Percentiles rank a stretch among this genome's conserved stretches.
phyloP scores from a whole-genome alignment of 1,140 invertebrate genomes.

The Zophobas morio region DNA sequence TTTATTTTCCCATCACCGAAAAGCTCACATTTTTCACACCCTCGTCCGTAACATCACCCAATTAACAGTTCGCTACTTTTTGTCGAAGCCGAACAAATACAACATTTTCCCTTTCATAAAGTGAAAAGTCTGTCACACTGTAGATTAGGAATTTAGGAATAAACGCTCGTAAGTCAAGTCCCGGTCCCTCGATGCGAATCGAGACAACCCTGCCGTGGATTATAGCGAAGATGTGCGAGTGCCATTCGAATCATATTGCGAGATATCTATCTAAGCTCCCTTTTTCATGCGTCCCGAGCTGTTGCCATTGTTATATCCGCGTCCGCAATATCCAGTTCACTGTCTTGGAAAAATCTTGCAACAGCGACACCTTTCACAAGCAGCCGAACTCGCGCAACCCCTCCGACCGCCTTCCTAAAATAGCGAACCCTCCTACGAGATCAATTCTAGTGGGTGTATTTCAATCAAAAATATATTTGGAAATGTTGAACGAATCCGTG shows the following conservation, averaged over 20 bases:
- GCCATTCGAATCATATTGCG: conserved; percentile 60
- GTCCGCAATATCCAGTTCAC: conserved; percentile 46
- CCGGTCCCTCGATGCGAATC: conserved; percentile 57
- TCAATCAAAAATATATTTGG: conserved; percentile 61
- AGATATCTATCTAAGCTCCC: conserved; percentile 59
- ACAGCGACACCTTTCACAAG: conserved; percentile 6
- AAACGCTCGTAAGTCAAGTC: conserved; percentile 44
- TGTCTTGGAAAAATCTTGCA: conserved; percentile 37
- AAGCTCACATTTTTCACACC: too few relatives aligned
- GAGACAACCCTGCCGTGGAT: conserved; percentile 58
- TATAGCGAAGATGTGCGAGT: conserved; percentile 58
- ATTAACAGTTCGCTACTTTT: too few relatives aligned
- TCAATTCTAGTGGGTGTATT: conserved; percentile 58
- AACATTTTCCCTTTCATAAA: too few relatives aligned
- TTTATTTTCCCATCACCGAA: too few relatives aligned
- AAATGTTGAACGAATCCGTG: conserved; percentile 56
- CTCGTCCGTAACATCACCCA: too few relatives aligned
- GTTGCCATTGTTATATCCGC: conserved; percentile 56
- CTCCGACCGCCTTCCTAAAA: neutral
- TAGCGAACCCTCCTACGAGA: conserved; percentile 39
- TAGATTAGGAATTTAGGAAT: conserved; percentile 58
- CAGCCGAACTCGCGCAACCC: neutral
- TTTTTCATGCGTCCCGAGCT: conserved; percentile 54
- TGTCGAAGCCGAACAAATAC: too few relatives aligned
- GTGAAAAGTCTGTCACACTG: conserved; percentile 12